A percentile compares a stretch with the other conserved stretches of the same genome.
These are phyloP conservation scores for Sorex fumeus DNA, from an alignment of 2,113 vertebrate species.

Conservation along the genomic window DNA sequence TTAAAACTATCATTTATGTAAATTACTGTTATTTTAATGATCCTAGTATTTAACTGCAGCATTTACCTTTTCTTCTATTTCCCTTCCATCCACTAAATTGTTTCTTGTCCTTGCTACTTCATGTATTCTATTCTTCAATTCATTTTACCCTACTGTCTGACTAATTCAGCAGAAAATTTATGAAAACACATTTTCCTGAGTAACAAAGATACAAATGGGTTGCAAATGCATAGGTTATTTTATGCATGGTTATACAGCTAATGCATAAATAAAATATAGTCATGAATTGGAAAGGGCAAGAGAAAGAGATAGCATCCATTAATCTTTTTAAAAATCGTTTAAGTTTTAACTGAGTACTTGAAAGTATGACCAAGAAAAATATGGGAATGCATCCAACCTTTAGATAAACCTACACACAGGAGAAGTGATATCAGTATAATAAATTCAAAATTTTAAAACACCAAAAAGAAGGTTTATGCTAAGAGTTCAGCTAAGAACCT, in stretches of 20 bases:
- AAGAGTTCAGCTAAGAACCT: neutral
- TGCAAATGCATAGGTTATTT: slow-evolving; percentile 38
- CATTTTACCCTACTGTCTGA: neutral
- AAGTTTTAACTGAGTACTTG: slow-evolving; percentile 10
- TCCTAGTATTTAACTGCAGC: neutral
- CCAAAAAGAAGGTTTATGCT: neutral
- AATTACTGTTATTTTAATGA: slow-evolving; percentile 10
- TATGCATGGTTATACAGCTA: neutral
- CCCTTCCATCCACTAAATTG: neutral
- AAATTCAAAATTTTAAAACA: neutral
- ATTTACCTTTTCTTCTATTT: slow-evolving; percentile 13
- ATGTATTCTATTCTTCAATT: neutral
- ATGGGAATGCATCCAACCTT: neutral
- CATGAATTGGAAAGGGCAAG: neutral
- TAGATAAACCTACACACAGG: neutral
- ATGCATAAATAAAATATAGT: slow-evolving; percentile 2
- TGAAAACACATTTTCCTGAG: slow-evolving; percentile 44
- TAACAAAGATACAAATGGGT: slow-evolving; percentile 45
- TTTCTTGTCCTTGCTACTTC: slow-evolving; percentile 21
- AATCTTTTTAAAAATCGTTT: slow-evolving; percentile 15
- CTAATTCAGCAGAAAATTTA: slow-evolving; percentile 47
- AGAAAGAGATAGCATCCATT: neutral
- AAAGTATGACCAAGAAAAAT: neutral
- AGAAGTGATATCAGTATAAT: neutral
- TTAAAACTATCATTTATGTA: neutral